These are phyloP conservation scores for Saxidomus purpurata DNA, from an alignment of 1,140 invertebrate genomes.

Conservation along the genomic window DNA sequence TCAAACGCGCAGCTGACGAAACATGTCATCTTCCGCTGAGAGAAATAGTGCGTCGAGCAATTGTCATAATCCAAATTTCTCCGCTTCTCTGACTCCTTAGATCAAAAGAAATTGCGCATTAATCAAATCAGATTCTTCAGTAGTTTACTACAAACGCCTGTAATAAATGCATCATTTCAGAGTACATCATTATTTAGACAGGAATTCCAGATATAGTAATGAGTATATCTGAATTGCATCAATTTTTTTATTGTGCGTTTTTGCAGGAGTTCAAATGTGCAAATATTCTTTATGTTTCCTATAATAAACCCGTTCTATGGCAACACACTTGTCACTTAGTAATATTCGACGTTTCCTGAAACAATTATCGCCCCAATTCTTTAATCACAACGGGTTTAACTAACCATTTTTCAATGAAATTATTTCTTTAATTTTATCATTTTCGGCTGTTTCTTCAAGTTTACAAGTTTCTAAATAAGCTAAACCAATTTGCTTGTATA, in stretches of 20 bases:
- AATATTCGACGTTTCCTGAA: no score
- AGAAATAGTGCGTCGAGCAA: slow-evolving; percentile 57
- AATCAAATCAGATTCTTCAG: slow-evolving; percentile 41
- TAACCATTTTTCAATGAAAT: no score
- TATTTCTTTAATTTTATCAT: no score
- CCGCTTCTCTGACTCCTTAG: slow-evolving; percentile 17
- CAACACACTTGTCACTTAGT: no score
- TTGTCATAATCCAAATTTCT: slow-evolving; percentile 59
- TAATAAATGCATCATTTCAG: slow-evolving; percentile 42
- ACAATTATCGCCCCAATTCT: no score
- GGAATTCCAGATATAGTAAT: neutral
- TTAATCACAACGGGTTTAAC: no score
- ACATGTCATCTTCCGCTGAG: slow-evolving; percentile 53
- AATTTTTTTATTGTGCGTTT: neutral
- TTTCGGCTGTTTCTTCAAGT: no score
- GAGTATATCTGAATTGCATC: neutral
- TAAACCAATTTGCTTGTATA: no score
- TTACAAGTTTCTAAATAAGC: no score
- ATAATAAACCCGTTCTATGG: no score
- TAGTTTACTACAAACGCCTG: slow-evolving; percentile 27
- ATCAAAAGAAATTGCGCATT: slow-evolving; percentile 59
- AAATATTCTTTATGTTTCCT: no score
- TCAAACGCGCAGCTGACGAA: slow-evolving; percentile 60
- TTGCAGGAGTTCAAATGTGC: no score
- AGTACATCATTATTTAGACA: neutral